Evolutionary conservation across 2,888 invertebrate genomes (phyloP), one percentile per base, ranked within the genome.

Genomic region (Macrophya annulata): DNA sequence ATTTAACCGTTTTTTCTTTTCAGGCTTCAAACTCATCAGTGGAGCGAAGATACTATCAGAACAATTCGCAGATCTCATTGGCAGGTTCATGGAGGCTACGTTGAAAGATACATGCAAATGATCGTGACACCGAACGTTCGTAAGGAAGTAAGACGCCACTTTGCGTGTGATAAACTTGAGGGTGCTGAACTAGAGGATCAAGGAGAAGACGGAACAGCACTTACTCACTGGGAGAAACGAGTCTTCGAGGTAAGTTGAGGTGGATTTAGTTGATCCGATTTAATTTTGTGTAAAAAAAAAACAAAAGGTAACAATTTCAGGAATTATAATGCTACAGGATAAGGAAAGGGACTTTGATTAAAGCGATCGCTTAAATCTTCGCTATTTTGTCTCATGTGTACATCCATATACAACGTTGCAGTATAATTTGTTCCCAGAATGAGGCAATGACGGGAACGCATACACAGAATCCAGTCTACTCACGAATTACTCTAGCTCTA

Each of bases 361-460:
- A 86, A 86, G 88, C 84, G 84, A 87, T 10, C 31, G 37, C 15
- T 77, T 55, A 3, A 37, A 55, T 31, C 15, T n/a, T 77, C n/a
- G 43, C 43, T n/a, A 48, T 9, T 76, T 25, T 31, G 21, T 74
- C 37, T 51, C 8, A 25, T 9, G 40, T 81, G 17, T 25, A 68
- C 31, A 68, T 0, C 4, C 5, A 68, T 15, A 0, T 43, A 43
- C 10, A 55, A 45, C 37, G 0, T 87, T 86, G 1, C 76, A 68
- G 45, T 40, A 68, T 40, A 43, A 37, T 76, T 84, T 17, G 81
- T 65, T 62, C 65, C 59, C 92, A 99, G 98, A 99, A 99, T 93
- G 99, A 99, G 94, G 99, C 99, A 0, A 99, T 99, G 99, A 99
- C 99, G 0, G 99, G 99, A 1, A 99, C 99, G 0, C 99, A 99